A percentile compares a stretch with the other conserved stretches of the same genome.
phyloP scores from a whole-genome alignment of 2,797 vertebrate species.

The Podargus strigoides region DNA sequence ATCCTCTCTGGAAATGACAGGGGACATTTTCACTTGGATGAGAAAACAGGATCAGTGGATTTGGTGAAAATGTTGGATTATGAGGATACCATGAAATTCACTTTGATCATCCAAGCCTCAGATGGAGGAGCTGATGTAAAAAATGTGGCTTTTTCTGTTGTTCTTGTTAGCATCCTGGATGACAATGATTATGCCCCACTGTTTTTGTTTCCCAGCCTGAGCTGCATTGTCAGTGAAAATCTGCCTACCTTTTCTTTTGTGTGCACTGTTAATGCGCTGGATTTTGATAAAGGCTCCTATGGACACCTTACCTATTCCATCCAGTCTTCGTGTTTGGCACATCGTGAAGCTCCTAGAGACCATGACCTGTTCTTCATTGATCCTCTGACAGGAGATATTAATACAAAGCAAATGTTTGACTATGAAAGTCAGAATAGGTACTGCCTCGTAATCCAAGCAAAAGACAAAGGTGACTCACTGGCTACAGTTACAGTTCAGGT shows the following conservation, averaged over 20 bases:
- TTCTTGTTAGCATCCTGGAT: conserved; percentile 82
- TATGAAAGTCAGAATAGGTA: conserved; percentile 84
- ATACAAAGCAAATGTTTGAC: conserved; percentile 84
- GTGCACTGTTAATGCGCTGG: conserved; percentile 83
- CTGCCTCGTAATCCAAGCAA: conserved; percentile 87
- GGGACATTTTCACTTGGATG: conserved; percentile 79
- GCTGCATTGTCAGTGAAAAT: conserved; percentile 85
- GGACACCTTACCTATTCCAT: conserved; percentile 88
- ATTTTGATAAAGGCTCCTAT: conserved; percentile 85
- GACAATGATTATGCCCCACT: conserved; percentile 90
- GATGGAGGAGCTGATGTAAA: conserved; percentile 72
- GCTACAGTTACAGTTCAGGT: conserved; percentile 82
- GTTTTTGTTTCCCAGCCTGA: conserved; percentile 82
- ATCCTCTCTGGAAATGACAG: conserved; percentile 85
- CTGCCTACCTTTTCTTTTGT: conserved; percentile 80
- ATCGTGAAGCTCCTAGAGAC: conserved; percentile 69
- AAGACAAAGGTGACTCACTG: conserved; percentile 83
- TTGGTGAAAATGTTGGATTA: conserved; percentile 82
- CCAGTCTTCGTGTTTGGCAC: conserved; percentile 80
- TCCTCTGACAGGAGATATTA: conserved; percentile 84
- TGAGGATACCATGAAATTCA: conserved; percentile 81
- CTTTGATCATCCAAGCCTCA: conserved; percentile 82
- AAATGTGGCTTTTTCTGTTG: conserved; percentile 79
- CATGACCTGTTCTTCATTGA: conserved; percentile 86
- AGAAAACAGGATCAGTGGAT: conserved; percentile 79